Conservation (phyloP, 2,888 invertebrate species). For the Odontothrips loti region DNA sequence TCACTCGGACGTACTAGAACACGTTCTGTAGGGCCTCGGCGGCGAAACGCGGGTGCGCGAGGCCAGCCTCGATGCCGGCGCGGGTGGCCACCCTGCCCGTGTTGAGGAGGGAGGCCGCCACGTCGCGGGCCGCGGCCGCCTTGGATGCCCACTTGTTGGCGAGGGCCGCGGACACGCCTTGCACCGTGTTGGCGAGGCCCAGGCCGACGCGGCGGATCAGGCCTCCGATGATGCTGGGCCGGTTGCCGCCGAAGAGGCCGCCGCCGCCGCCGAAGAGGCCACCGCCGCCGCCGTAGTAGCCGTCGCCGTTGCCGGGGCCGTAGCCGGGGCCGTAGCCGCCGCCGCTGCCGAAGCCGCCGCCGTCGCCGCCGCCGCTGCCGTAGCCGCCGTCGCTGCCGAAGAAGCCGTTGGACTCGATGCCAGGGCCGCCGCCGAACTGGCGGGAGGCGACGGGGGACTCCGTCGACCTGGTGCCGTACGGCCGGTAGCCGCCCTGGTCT, state of each 20-base stretch:
- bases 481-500: background rate
- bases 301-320: background rate
- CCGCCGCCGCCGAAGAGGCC: constrained; percentile 14
- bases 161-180: background rate
- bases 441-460: background rate
- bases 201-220: background rate
- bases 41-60: constrained; percentile 16
- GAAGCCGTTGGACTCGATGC: background rate
- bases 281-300: background rate
- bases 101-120: background rate
- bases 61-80: background rate
- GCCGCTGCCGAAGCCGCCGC: background rate
- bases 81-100: background rate
- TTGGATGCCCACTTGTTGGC: constrained; percentile 11
- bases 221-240: constrained; percentile 15
- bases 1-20: background rate
- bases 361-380: background rate
- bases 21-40: constrained; percentile 2
- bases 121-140: background rate
- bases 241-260: background rate
- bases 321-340: background rate
- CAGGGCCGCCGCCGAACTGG: background rate
- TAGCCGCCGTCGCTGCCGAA: background rate
- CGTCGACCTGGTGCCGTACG: background rate
- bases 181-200: background rate